phyloP scores from a whole-genome alignment of 2,797 vertebrate species.

The Podarcis lilfordi region DNA sequence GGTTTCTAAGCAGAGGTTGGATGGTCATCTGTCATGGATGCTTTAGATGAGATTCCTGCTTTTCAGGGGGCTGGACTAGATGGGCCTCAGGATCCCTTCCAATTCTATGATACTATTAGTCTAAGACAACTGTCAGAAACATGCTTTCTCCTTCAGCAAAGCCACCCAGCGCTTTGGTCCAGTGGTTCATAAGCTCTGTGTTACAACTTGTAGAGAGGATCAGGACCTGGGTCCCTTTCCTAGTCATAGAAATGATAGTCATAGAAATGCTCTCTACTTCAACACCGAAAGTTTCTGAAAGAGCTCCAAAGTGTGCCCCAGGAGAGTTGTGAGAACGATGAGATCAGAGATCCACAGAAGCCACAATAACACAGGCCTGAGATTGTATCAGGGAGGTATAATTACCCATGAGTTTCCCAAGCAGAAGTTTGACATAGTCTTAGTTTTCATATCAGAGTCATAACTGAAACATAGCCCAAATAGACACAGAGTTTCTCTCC shows the following conservation, averaged over 20 bases:
- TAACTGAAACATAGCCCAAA: conserved; percentile 23
- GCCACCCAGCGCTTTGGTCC: neutral
- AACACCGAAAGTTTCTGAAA: neutral
- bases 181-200: too few relatives aligned
- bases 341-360: neutral
- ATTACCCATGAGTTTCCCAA: neutral
- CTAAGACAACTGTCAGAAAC: too few relatives aligned
- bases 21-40: too few relatives aligned
- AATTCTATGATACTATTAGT: too few relatives aligned
- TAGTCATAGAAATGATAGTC: neutral
- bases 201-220: neutral
- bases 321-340: neutral
- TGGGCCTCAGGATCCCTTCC: too few relatives aligned
- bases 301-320: neutral
- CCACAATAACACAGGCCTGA: conserved; percentile 2
- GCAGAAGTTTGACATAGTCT: neutral
- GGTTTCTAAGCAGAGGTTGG: too few relatives aligned
- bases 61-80: too few relatives aligned
- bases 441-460: conserved; percentile 19
- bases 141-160: too few relatives aligned
- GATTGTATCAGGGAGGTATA: conserved; percentile 19
- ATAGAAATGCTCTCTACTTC: neutral
- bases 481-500: neutral
- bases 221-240: neutral
- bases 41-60: too few relatives aligned